Evolutionary conservation across 2,113 vertebrate genomes (phyloP).

Genomic region (Eublepharis macularius): DNA sequence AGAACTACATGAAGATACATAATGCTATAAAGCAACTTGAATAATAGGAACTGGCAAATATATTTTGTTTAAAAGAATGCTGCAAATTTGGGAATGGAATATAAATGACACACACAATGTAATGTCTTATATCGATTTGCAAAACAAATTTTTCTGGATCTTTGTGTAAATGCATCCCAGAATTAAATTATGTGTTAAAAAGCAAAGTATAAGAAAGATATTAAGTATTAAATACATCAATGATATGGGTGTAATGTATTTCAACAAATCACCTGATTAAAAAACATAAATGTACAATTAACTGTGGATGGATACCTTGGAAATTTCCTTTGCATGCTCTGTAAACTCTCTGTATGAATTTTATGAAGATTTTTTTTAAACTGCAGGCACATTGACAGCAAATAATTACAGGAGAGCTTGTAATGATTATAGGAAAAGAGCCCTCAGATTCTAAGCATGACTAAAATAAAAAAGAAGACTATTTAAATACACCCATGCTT

Average conservation of each 20-base stretch:
- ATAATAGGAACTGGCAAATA: not conserved
- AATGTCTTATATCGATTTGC: not conserved
- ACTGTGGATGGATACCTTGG: conserved; percentile 20
- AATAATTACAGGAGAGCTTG: conserved; percentile 1
- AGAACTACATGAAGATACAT: no score
- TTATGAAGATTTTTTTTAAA: conserved; percentile 30
- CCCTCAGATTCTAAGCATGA: not conserved
- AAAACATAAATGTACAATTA: conserved; percentile 22
- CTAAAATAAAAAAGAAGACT: not conserved
- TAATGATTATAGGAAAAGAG: not conserved
- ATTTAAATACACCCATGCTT: not conserved
- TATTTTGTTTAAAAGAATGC: not conserved
- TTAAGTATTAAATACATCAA: not conserved
- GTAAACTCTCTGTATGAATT: not conserved
- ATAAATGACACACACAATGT: not conserved
- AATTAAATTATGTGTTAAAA: not conserved
- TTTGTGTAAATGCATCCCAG: not conserved
- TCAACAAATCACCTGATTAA: conserved; percentile 15
- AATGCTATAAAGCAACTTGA: no score
- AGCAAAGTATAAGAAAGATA: not conserved
- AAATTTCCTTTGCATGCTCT: conserved; percentile 8
- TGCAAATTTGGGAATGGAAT: not conserved
- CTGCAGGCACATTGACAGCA: conserved; percentile 3
- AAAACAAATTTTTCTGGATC: not conserved
- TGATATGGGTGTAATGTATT: not conserved